Evolutionary conservation across 2,113 vertebrate species (phyloP).

Genomic region (Ictidomys tridecemlineatus): DNA sequence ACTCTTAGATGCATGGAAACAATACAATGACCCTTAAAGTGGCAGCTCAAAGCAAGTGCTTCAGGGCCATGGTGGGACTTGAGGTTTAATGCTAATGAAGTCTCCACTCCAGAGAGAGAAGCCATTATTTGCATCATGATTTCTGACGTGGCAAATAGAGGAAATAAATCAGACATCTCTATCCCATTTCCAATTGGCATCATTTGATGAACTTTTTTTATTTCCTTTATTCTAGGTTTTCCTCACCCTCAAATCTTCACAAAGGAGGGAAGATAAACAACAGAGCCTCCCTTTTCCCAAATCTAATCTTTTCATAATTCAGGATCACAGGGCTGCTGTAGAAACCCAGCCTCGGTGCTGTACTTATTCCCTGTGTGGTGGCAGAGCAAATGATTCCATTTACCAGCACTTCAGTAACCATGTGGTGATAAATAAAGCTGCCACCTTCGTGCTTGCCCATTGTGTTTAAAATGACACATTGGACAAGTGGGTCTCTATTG

Average conservation of each 20-base stretch:
- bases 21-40: not conserved
- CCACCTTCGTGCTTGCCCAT: not conserved
- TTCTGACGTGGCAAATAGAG: conserved; percentile 64
- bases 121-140: not conserved
- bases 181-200: not conserved
- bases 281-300: conserved; percentile 41
- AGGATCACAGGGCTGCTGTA: conserved; percentile 60
- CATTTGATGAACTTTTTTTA: conserved; percentile 17
- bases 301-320: conserved; percentile 74
- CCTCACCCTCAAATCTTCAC: conserved; percentile 38
- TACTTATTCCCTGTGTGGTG: conserved; percentile 72
- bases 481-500: conserved; percentile 36
- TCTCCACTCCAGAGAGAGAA: conserved; percentile 33
- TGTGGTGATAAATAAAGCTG: conserved; percentile 60
- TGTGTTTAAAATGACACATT: conserved; percentile 54
- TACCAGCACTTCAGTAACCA: not conserved
- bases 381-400: conserved; percentile 43
- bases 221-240: conserved; percentile 49
- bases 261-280: conserved; percentile 59
- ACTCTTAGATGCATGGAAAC: not conserved
- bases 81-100: conserved; percentile 5
- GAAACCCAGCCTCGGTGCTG: not conserved
- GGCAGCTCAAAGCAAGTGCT: not conserved
- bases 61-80: not conserved
- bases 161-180: conserved; percentile 52